Conservation (phyloP, 2,888 invertebrate genomes). For the Ennomos quercinarius region DNA sequence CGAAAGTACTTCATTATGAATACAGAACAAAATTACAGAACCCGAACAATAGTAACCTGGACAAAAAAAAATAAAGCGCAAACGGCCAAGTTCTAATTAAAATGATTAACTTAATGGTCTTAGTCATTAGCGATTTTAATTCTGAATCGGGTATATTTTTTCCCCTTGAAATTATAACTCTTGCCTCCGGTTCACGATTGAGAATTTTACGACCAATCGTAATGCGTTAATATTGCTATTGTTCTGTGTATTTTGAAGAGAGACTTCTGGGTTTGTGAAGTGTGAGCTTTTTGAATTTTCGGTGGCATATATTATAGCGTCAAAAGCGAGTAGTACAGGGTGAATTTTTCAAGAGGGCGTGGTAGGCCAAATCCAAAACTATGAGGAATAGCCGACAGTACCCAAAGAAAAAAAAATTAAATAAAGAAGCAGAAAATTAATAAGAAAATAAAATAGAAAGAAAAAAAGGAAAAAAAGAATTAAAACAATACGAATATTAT, state of each 20-base stretch:
- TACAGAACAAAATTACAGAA: conserved; percentile 12
- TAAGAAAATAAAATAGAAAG: neutral
- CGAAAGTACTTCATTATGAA: neutral
- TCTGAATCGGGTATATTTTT: conserved; percentile 76
- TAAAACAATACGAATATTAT: no score
- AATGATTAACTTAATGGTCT: conserved; percentile 86
- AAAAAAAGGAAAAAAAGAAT: no score
- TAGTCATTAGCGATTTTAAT: conserved; percentile 86
- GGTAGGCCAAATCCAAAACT: no score
- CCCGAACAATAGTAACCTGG: conserved; percentile 36
- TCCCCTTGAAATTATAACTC: conserved; percentile 70
- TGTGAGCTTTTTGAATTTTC: neutral
- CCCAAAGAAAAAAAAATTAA: no score
- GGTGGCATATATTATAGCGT: no score
- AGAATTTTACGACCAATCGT: conserved; percentile 63
- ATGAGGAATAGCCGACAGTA: no score
- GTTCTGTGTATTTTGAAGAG: conserved; percentile 41
- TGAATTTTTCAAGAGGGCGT: no score
- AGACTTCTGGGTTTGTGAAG: neutral
- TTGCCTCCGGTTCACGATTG: conserved; percentile 66
- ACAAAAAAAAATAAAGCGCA: conserved; percentile 58
- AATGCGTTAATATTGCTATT: conserved; percentile 55
- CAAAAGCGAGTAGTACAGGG: no score
- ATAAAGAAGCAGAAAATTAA: no score
- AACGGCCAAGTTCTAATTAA: conserved; percentile 82